Percentiles rank a stretch among this genome's conserved stretches.
These are phyloP conservation scores for Stegana nigrithorax DNA, from an alignment of 2,888 invertebrate species.

Conservation along the genomic window DNA sequence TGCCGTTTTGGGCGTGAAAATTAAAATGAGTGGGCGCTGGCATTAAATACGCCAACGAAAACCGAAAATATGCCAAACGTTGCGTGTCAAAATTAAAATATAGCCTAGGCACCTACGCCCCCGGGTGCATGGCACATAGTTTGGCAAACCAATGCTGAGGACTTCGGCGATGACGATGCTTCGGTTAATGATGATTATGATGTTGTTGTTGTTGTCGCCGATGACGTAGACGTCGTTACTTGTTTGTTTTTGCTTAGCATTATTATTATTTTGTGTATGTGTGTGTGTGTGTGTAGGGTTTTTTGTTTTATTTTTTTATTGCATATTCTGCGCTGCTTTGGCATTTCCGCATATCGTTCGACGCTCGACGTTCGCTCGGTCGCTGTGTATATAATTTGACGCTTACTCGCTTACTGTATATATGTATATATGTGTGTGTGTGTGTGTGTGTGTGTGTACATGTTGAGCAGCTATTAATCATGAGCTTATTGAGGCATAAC, in stretches of 20 bases:
- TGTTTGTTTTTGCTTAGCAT: neutral
- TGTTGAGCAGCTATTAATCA: slow-evolving; percentile 58
- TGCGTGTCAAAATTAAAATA: slow-evolving; percentile 10
- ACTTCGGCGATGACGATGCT: too few species aligned
- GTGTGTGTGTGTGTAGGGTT: neutral
- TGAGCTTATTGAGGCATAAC: slow-evolving; percentile 65
- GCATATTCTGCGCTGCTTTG: neutral
- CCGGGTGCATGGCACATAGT: neutral
- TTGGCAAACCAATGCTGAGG: too few species aligned
- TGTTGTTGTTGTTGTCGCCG: too few species aligned
- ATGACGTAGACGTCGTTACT: too few species aligned
- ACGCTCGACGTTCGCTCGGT: too few species aligned
- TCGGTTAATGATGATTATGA: too few species aligned
- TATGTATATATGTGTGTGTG: neutral
- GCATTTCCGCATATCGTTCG: too few species aligned
- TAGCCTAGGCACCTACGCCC: neutral
- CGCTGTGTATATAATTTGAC: slow-evolving; percentile 10
- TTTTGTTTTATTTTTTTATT: neutral
- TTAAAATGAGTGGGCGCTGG: neutral
- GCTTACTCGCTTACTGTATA: neutral
- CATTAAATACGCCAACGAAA: neutral
- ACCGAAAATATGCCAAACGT: neutral
- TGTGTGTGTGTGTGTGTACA: slow-evolving; percentile 14
- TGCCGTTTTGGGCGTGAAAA: neutral
- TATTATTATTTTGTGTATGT: neutral